Percentiles rank a stretch among this genome's conserved stretches.
phyloP scores from a whole-genome alignment of 1,140 invertebrate genomes.

The Drosophila repleta region DNA sequence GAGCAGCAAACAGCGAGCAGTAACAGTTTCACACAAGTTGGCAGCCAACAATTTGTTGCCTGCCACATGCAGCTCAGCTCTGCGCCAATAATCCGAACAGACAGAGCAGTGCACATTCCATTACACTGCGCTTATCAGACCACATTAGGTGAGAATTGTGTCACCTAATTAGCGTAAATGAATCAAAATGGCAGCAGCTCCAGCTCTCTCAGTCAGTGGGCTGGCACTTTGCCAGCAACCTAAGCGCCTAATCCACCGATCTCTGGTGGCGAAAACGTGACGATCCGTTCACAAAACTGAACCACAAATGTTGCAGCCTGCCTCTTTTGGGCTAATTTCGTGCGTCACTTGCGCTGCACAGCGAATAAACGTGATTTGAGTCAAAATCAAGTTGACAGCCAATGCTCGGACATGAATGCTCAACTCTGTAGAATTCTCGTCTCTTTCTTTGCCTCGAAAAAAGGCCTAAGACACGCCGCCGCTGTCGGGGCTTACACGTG shows the following conservation, averaged over 20 bases:
- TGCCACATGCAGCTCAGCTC: constrained; percentile 7
- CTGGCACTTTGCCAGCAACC: constrained; percentile 50
- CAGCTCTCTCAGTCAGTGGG: not conserved
- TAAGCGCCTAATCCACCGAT: constrained; percentile 64
- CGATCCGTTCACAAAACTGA: constrained; percentile 35
- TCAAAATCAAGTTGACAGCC: constrained; percentile 38
- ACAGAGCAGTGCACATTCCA: constrained; percentile 44
- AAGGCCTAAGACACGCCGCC: not conserved
- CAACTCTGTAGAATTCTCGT: not conserved
- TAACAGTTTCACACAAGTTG: constrained; percentile 44
- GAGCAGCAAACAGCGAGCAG: constrained; percentile 47
- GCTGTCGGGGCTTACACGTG: not conserved
- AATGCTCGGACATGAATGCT: constrained; percentile 12
- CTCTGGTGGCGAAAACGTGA: constrained; percentile 71
- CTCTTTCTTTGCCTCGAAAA: not conserved
- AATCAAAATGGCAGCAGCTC: constrained; percentile 64
- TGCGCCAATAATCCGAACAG: constrained; percentile 36
- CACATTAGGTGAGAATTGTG: constrained; percentile 83
- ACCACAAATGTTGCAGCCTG: constrained; percentile 25
- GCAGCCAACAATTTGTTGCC: constrained; percentile 72
- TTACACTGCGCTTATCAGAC: constrained; percentile 62
- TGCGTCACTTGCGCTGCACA: constrained; percentile 39
- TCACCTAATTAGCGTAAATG: constrained; percentile 83
- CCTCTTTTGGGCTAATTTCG: constrained; percentile 36
- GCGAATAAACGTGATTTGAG: constrained; percentile 58